phyloP scores from a whole-genome alignment of 2,797 vertebrate species.

The Darevskia mixta region DNA sequence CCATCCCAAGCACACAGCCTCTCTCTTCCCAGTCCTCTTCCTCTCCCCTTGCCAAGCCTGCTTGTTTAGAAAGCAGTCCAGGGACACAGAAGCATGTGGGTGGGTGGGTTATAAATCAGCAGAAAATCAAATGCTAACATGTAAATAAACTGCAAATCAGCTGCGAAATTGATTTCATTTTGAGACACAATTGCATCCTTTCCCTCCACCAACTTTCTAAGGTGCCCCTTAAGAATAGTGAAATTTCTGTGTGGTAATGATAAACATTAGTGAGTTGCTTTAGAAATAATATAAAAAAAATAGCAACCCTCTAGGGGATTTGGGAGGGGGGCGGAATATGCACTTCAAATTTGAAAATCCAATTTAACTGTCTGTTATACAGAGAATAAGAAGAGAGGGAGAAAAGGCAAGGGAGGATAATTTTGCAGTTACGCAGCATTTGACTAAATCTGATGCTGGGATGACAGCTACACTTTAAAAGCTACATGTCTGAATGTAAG shows the following conservation, averaged over 20 bases:
- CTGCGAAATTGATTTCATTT: constrained; percentile 82
- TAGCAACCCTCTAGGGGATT: constrained; percentile 81
- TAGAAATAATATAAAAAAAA: constrained; percentile 79
- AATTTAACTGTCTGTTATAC: constrained; percentile 87
- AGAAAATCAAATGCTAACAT: constrained; percentile 82
- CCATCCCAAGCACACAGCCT: background rate
- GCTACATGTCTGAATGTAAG: constrained; percentile 82
- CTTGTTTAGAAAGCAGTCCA: constrained; percentile 71
- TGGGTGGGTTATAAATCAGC: constrained; percentile 79
- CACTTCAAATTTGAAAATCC: constrained; percentile 85
- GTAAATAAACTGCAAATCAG: constrained; percentile 86
- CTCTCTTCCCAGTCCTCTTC: constrained; percentile 13
- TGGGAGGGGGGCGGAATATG: constrained; percentile 79
- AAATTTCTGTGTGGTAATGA: constrained; percentile 80
- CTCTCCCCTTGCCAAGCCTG: constrained; percentile 58
- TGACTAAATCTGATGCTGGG: constrained; percentile 83
- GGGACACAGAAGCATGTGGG: constrained; percentile 54
- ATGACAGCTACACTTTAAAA: constrained; percentile 86
- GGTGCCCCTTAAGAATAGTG: constrained; percentile 82
- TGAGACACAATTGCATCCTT: constrained; percentile 74
- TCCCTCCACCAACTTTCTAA: constrained; percentile 78
- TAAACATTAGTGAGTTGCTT: constrained; percentile 84
- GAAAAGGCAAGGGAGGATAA: constrained; percentile 84
- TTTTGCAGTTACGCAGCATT: constrained; percentile 85
- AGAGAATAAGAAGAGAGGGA: constrained; percentile 78